Conservation (phyloP, 1,140 invertebrate genomes). For the Aphaenogaster rudis region DNA sequence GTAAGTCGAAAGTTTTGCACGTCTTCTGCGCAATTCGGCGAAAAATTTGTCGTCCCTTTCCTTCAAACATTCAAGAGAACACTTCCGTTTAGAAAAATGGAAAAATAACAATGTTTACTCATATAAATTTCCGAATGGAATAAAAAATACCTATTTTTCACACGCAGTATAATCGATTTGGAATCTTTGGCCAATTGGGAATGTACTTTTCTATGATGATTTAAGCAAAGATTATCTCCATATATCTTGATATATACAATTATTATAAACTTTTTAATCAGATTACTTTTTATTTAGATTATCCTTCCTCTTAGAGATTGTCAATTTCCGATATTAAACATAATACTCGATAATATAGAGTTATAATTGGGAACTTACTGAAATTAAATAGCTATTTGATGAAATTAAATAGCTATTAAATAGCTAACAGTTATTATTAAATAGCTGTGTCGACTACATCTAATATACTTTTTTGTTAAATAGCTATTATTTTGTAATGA, state of each 20-base stretch:
- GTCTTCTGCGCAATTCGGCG: neutral
- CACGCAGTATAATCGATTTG: neutral
- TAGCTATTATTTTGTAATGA: neutral
- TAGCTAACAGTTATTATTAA: no score
- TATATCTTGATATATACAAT: neutral
- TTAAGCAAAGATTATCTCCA: neutral
- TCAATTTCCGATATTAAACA: neutral
- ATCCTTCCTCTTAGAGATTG: neutral
- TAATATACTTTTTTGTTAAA: neutral
- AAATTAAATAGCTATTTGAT: neutral
- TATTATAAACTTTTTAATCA: neutral
- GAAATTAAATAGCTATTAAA: no score
- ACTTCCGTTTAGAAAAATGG: neutral
- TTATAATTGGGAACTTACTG: neutral
- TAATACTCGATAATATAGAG: neutral
- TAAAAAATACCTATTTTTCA: neutral
- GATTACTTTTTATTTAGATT: neutral
- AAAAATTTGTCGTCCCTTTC: neutral
- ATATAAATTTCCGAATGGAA: neutral
- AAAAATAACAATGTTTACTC: neutral
- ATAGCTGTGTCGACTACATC: no score
- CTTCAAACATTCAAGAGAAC: neutral
- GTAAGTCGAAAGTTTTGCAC: constrained; percentile 19
- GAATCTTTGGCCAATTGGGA: neutral
- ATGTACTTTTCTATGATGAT: neutral